A percentile compares a stretch with the other conserved stretches of the same genome.
Evolutionary conservation across 2,113 vertebrate species (phyloP).

Genomic region (Rhinoptilus africanus): DNA sequence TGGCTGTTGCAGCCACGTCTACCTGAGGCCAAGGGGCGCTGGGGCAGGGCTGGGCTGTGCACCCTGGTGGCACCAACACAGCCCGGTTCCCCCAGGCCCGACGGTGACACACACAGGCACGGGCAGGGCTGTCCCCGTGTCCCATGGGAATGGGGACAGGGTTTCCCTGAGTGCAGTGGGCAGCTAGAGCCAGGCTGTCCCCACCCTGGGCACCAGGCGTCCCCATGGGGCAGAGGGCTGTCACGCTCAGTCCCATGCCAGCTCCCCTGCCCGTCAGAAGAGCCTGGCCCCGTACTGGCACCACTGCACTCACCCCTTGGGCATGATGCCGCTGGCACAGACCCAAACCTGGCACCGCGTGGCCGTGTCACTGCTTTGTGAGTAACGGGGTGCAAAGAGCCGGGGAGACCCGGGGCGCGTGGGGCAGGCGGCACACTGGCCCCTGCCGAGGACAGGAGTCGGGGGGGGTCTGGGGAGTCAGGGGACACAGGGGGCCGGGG

Average conservation of each 20-base stretch:
- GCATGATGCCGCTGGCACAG: accelerated
- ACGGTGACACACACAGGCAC: background rate
- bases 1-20: background rate
- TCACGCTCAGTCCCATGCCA: background rate
- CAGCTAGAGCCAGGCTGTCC: background rate
- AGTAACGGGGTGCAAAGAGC: background rate
- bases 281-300: accelerated
- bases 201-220: background rate
- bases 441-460: background rate
- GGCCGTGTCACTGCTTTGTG: background rate
- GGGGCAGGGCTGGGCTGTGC: background rate
- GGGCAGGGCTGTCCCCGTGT: background rate
- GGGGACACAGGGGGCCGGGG: background rate
- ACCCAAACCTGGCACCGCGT: background rate
- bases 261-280: background rate
- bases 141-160: background rate
- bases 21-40: background rate
- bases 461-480: too few relatives aligned
- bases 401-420: accelerated
- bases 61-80: background rate
- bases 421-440: background rate
- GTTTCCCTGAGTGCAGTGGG: background rate
- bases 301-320: accelerated
- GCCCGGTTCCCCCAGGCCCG: background rate
- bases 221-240: background rate